Evolutionary conservation across 2,797 vertebrate species (phyloP).

Genomic region (Setipinna tenuifilis): DNA sequence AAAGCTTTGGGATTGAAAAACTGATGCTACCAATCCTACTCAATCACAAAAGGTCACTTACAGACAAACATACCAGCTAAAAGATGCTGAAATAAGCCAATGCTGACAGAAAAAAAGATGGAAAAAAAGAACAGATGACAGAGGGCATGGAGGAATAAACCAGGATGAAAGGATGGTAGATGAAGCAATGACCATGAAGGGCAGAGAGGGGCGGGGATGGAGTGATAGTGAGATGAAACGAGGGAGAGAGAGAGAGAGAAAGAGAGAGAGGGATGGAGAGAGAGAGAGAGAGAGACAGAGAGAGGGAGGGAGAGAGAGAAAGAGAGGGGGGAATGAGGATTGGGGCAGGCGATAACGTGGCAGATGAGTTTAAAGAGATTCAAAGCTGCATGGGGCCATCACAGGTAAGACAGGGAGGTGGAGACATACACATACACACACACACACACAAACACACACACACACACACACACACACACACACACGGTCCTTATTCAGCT

Average conservation of each 20-base stretch:
- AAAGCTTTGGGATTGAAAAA: background rate
- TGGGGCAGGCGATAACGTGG: background rate
- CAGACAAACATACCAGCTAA: background rate
- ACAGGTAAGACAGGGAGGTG: background rate
- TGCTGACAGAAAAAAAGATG: conserved; percentile 56
- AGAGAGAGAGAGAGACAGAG: conserved; percentile 43
- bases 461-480: background rate
- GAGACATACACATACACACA: background rate
- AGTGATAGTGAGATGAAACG: background rate
- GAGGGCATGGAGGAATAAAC: background rate
- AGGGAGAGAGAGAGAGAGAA: conserved; percentile 16
- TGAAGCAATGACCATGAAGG: conserved; percentile 4
- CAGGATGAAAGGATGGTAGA: background rate
- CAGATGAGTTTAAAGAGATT: background rate
- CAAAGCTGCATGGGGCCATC: background rate
- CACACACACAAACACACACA: background rate
- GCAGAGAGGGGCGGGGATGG: background rate
- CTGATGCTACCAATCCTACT: background rate
- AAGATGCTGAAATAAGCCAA: background rate
- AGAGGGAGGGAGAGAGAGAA: background rate
- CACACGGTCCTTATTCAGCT: background rate
- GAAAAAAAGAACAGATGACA: background rate
- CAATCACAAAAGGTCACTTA: background rate
- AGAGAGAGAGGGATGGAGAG: conserved; percentile 30
- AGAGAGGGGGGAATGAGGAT: background rate